A percentile compares a stretch with the other conserved stretches of the same genome.
phyloP scores from a whole-genome alignment of 1,140 invertebrate species.

The Paramacrobiotus metropolitanus region DNA sequence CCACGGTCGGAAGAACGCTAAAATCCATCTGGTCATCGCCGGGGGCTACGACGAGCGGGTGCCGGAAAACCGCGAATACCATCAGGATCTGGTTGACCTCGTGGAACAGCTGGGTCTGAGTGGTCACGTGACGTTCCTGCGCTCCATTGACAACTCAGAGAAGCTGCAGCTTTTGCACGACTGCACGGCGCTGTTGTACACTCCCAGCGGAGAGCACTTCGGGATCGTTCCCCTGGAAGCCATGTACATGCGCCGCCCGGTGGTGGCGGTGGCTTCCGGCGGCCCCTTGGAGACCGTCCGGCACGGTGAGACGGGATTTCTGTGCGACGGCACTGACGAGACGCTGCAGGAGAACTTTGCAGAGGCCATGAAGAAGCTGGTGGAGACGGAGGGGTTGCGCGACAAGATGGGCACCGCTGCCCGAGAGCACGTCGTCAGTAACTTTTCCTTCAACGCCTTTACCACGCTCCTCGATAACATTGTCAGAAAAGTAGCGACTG shows the following conservation, averaged over 20 bases:
- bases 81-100: conserved; percentile 43
- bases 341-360: conserved; percentile 43
- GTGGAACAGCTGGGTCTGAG: conserved; percentile 38
- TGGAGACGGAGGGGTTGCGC: conserved; percentile 28
- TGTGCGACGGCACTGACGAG: too few relatives aligned
- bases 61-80: conserved; percentile 67
- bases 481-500: conserved; percentile 21
- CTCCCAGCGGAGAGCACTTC: conserved; percentile 91
- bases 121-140: conserved; percentile 53
- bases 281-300: conserved; percentile 81
- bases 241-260: conserved; percentile 76
- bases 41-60: conserved; percentile 85
- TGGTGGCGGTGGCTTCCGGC: conserved; percentile 80
- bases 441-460: conserved; percentile 58
- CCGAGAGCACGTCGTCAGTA: conserved; percentile 38
- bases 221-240: conserved; percentile 97
- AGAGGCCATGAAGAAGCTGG: conserved; percentile 44
- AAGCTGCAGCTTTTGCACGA: conserved; percentile 53
- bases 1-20: conserved; percentile 28
- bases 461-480: conserved; percentile 37
- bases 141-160: conserved; percentile 56
- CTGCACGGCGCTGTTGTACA: conserved; percentile 64
- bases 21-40: conserved; percentile 63
- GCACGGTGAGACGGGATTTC: conserved; percentile 62
- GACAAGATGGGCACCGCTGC: conserved; percentile 42